A percentile compares a stretch with the other conserved stretches of the same genome.
phyloP scores from a whole-genome alignment of 2,797 vertebrate genomes.

The Dromococcyx pavoninus region DNA sequence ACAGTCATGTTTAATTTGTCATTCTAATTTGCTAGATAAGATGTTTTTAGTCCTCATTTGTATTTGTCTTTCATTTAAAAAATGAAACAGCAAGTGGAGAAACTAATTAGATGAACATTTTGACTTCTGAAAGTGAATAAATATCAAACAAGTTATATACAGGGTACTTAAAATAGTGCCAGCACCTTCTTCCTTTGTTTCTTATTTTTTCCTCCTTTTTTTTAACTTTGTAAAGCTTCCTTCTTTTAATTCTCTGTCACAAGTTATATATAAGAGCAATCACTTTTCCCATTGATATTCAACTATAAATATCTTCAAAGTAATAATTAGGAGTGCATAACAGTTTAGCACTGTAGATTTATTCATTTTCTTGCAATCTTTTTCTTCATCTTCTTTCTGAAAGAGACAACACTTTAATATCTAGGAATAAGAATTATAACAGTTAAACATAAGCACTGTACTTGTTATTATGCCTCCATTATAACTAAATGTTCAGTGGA shows the following conservation, averaged over 20 bases:
- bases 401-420: neutral
- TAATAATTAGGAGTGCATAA: neutral
- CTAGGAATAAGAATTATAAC: neutral
- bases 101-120: neutral
- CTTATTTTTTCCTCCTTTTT: accelerated
- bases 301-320: neutral
- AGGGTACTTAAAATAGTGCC: neutral
- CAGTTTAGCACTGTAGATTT: neutral
- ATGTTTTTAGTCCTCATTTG: neutral
- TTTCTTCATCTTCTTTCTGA: neutral
- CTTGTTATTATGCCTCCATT: neutral
- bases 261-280: neutral
- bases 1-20: neutral
- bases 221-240: neutral
- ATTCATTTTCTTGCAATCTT: neutral
- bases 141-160: neutral
- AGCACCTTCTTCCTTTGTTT: accelerated
- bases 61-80: neutral
- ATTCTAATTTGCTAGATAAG: neutral
- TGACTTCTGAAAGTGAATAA: neutral
- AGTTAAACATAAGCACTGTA: accelerated
- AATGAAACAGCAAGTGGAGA: neutral
- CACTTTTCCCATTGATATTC: neutral
- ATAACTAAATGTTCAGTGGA: neutral
- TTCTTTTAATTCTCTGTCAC: neutral